A percentile compares a stretch with the other conserved stretches of the same genome.
Conservation (phyloP, 2,797 vertebrate species). For the Lutjanus campechanus region DNA sequence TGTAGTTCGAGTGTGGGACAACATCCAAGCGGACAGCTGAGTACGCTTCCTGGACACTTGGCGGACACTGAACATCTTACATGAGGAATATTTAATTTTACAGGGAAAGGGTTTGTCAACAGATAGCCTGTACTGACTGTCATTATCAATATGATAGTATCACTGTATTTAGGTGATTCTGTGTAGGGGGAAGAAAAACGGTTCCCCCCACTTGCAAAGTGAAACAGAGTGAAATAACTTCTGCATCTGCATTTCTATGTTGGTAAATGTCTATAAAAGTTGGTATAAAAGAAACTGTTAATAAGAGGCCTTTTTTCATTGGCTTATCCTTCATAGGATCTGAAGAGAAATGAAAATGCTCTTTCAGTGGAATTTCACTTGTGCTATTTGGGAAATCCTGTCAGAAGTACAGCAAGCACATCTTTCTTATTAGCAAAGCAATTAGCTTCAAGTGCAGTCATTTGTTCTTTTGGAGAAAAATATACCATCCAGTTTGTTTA, state of each 20-base stretch:
- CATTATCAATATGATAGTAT: background rate
- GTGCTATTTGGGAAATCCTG: background rate
- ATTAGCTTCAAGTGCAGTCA: too few relatives aligned
- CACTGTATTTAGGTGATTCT: slow-evolving; percentile 22
- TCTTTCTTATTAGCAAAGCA: too few relatives aligned
- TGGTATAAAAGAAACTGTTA: background rate
- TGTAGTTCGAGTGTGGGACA: slow-evolving; percentile 91
- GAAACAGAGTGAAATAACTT: too few relatives aligned
- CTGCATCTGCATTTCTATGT: too few relatives aligned
- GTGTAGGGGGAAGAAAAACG: background rate
- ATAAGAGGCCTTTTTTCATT: background rate
- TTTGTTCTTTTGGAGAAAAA: too few relatives aligned
- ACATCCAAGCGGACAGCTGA: slow-evolving; percentile 85
- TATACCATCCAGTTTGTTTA: too few relatives aligned
- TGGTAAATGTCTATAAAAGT: background rate
- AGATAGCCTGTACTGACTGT: background rate
- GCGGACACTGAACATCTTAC: slow-evolving; percentile 28
- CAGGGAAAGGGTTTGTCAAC: slow-evolving; percentile 10
- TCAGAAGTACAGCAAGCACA: too few relatives aligned
- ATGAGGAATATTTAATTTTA: slow-evolving; percentile 18
- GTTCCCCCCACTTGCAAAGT: too few relatives aligned
- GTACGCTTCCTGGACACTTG: slow-evolving; percentile 4
- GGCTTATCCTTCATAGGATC: background rate
- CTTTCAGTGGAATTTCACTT: background rate
- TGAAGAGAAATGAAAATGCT: background rate